Percentiles rank a stretch among this genome's conserved stretches.
These are phyloP conservation scores for Doryteuthis pealeii DNA, from an alignment of 1,140 invertebrate genomes.

Conservation along the genomic window DNA sequence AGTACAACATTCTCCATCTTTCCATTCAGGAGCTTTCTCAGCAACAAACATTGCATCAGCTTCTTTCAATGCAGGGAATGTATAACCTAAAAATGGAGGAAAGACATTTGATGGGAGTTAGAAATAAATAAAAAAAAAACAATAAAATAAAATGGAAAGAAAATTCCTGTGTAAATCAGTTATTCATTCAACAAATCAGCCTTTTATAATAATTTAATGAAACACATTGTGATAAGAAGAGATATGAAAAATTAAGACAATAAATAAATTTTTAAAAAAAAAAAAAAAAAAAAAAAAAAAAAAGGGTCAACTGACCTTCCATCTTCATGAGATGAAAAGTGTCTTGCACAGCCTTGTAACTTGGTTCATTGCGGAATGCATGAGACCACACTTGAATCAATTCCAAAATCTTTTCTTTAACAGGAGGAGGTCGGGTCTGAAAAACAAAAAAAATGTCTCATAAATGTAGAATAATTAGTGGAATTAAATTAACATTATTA, in stretches of 20 bases:
- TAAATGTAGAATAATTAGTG: neutral
- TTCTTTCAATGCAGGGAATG: constrained; percentile 91
- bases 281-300: too few species aligned
- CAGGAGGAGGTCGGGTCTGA: constrained; percentile 61
- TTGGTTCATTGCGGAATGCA: constrained; percentile 89
- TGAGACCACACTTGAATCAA: constrained; percentile 96
- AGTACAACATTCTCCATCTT: constrained; percentile 91
- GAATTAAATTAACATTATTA: neutral
- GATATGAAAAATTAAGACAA: too few species aligned
- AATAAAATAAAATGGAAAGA: neutral
- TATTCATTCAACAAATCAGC: neutral
- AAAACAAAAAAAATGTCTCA: constrained; percentile 7
- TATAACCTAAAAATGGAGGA: constrained; percentile 65
- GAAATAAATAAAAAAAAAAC: too few species aligned
- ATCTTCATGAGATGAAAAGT: constrained; percentile 90
- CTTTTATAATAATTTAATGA: neutral
- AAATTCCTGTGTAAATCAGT: neutral
- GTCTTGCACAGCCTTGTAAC: constrained; percentile 82
- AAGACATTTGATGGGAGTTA: constrained; percentile 2
- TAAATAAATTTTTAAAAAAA: too few species aligned
- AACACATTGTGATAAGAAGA: too few species aligned
- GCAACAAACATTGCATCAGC: constrained; percentile 98
- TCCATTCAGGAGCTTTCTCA: constrained; percentile 96
- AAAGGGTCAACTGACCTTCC: constrained; percentile 66
- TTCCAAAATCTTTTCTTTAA: constrained; percentile 87